phyloP scores from a whole-genome alignment of 2,888 invertebrate species.

The Hartigia nigra region DNA sequence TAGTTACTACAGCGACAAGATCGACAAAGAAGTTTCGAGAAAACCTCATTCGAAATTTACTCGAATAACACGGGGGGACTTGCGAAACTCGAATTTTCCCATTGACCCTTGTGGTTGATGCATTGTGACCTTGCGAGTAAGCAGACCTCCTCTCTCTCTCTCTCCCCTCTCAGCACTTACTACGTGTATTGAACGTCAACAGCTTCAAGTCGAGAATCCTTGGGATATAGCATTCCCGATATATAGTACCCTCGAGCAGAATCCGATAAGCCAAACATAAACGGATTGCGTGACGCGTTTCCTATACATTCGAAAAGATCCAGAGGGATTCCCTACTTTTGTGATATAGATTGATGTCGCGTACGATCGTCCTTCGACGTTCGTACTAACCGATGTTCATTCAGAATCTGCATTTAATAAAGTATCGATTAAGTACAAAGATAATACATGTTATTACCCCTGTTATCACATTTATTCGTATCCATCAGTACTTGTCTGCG shows the following conservation, averaged over 20 bases:
- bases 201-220: neutral
- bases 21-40: neutral
- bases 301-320: neutral
- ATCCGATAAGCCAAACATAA: neutral
- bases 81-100: neutral
- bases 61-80: neutral
- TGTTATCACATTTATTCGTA: neutral
- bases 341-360: neutral
- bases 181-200: neutral
- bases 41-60: neutral
- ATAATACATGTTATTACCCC: neutral
- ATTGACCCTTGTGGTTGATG: neutral
- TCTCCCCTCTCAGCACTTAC: rapidly evolving
- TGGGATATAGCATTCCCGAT: neutral
- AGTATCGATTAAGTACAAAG: neutral
- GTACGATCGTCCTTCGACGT: neutral
- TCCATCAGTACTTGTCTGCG: neutral
- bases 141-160: no score
- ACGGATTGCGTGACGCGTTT: neutral
- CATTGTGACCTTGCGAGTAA: neutral
- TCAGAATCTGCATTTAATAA: neutral
- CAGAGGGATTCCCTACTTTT: neutral
- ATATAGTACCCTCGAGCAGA: neutral
- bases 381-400: neutral
- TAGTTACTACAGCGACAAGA: neutral